Evolutionary conservation across 2,797 vertebrate genomes (phyloP), one percentile per base, ranked within the genome.

Genomic region (Sylvilagus floridanus): DNA sequence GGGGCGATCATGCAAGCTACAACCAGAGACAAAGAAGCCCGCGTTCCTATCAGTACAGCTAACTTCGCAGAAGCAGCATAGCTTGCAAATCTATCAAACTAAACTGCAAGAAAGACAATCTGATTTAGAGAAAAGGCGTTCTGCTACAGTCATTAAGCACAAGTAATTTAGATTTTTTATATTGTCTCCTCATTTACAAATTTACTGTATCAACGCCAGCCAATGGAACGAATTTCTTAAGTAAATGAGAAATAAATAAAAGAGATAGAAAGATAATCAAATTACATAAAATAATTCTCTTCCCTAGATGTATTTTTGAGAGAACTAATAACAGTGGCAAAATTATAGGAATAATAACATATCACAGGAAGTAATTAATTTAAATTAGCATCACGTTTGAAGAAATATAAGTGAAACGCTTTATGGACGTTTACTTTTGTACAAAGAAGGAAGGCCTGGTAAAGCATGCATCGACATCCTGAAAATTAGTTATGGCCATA

Each of bases 1-100:
- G 99, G 99, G 99, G 98, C 99, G 99, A 99, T 99, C 99, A 99
- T 98, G 99, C 99, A 99, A 99, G 99, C 99, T 98, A 99, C 99
- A 99, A 98, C 97, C 98, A 99, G 98, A 99, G 99, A 99, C 99
- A 99, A 99, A 99, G 98, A 96, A 96, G 98, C 98, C 97, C 98
- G 98, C 98, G 93, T 98, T 98, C 98, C 98, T 99, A 98, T 98
- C 98, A 98, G 98, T 95, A 75, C 98, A 97, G 98, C 98, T 98
- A 98, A 99, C 98, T 98, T 98, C 97, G 73, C 97, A 92, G 98
- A 98, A 98, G 98, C 98, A 98, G 97, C 98, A 97, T 98, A 97
- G 98, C 98, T 98, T 98, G 98, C 98, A 98, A 99, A 99, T 99
- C 98, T 98, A 99, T 98, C 98, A 98, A 99, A 99, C 98, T 99